Base-by-base conservation (phyloP, 2,113 vertebrate genomes). In the Carassius gibelio region DNA sequence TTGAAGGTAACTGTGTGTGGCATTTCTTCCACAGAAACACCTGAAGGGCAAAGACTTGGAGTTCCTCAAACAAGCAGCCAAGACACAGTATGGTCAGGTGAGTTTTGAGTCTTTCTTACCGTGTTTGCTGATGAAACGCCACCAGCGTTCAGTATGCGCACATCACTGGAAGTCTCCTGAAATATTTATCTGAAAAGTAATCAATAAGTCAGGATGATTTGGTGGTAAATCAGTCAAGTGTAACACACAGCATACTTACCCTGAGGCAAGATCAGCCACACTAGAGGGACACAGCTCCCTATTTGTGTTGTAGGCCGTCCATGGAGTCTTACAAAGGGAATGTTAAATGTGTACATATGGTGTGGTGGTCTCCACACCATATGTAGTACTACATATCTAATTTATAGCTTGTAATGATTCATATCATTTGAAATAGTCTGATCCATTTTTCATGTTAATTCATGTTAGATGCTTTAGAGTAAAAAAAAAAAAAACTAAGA, bases 21-120 rank as follows among this genome's bases (percentile, higher is more conserved):
- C 48, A 0, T 88, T 87, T 81, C 34, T 42, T 36, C 82, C 84
- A 36, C 90, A 99, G 98, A 96, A 92, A 84, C 92, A 94, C 76
- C 92, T 99, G 42, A 93, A 93, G 89, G 94, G 93, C 61, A 98
- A 96, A 93, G 95, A 96, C 82, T 82, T 98, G 72, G 95, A 97
- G 19, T 90, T 90, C 4, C 89, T 99, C 83, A 96, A 93, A 87
- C 90, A 95, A 88, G 90, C 90, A 66, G 93, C 96, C 71, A 91
- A 90, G 86, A 93, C 94, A n/a, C 93, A 95, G 57, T 97, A 96
- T 91, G 93, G 95, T 81, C 96, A 98, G 96, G 98, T 98, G 92
- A 92, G 92, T 85, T 55, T 11, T 36, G 77, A 36, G 36, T 57
- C 19, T 48, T 30, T 30, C 10, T 78, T 21, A 38, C 75, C 48